Percentiles rank a stretch among this genome's conserved stretches.
phyloP scores from a whole-genome alignment of 2,113 vertebrate species.

The Prolemur simus region DNA sequence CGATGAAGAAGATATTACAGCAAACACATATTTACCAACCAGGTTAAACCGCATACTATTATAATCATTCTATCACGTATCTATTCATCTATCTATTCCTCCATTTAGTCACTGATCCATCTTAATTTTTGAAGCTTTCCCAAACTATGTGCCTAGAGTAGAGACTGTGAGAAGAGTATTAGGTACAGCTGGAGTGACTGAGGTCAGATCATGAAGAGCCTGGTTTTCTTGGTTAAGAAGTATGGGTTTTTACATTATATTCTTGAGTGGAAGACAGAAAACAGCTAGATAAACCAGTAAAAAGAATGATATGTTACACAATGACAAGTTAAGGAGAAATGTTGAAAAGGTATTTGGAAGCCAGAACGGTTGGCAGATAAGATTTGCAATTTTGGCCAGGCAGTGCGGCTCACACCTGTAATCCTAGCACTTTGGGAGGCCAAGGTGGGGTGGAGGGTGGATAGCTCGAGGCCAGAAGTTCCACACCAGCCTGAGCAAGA shows the following conservation, averaged over 20 bases:
- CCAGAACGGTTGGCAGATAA: background rate
- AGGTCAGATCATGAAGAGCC: background rate
- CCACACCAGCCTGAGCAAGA: background rate
- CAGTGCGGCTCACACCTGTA: background rate
- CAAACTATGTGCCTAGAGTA: background rate
- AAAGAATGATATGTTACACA: background rate
- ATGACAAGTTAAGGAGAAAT: background rate
- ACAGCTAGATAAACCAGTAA: background rate
- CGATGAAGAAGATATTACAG: background rate
- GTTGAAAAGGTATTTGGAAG: background rate
- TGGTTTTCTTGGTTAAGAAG: background rate
- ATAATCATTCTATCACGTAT: background rate
- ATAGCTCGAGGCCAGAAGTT: background rate
- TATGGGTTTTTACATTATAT: background rate
- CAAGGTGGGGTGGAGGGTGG: too few relatives aligned
- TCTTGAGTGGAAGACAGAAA: background rate
- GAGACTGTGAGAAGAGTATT: background rate
- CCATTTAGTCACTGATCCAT: too few relatives aligned
- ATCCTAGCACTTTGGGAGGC: background rate
- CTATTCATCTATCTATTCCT: background rate
- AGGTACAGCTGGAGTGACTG: background rate
- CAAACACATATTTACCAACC: background rate
- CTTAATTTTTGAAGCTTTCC: background rate
- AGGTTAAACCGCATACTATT: background rate
- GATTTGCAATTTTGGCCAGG: background rate